A percentile compares a stretch with the other conserved stretches of the same genome.
Evolutionary conservation across 1,140 invertebrate species (phyloP).

Genomic region (Cataglyphis hispanica): DNA sequence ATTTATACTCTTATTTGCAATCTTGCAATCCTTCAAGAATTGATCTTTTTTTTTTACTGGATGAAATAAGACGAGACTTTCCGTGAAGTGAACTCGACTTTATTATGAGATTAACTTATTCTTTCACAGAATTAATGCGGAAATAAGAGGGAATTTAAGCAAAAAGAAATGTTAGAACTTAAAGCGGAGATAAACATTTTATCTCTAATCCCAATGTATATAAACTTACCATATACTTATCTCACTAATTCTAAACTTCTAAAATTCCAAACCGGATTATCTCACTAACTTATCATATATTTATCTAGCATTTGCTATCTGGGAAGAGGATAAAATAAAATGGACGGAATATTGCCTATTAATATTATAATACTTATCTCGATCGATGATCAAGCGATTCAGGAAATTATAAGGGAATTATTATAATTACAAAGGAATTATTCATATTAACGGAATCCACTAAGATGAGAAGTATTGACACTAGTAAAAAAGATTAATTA

Average conservation of each 20-base stretch:
- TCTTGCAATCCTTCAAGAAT: neutral
- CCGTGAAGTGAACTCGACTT: neutral
- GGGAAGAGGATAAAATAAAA: conserved; percentile 12
- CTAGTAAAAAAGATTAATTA: conserved; percentile 31
- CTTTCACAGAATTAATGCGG: neutral
- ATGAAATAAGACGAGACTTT: neutral
- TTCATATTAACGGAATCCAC: conserved; percentile 7
- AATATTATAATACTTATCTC: conserved; percentile 36
- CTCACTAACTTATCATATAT: neutral
- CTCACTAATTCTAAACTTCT: too few species aligned
- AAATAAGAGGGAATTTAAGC: neutral
- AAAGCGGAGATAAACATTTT: conserved; percentile 17
- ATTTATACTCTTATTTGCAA: neutral
- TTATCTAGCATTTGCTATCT: neutral
- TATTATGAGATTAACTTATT: neutral
- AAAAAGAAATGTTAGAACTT: neutral
- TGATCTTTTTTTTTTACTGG: neutral
- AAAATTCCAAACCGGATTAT: too few species aligned
- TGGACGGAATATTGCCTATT: conserved; percentile 28
- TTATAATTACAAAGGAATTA: conserved; percentile 25
- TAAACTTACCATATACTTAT: conserved; percentile 10
- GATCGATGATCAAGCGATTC: conserved; percentile 36
- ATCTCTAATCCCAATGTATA: conserved; percentile 19
- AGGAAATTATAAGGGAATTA: neutral
- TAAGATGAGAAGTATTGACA: neutral